phyloP scores from a whole-genome alignment of 2,797 vertebrate genomes.

The Knipowitschia caucasica region DNA sequence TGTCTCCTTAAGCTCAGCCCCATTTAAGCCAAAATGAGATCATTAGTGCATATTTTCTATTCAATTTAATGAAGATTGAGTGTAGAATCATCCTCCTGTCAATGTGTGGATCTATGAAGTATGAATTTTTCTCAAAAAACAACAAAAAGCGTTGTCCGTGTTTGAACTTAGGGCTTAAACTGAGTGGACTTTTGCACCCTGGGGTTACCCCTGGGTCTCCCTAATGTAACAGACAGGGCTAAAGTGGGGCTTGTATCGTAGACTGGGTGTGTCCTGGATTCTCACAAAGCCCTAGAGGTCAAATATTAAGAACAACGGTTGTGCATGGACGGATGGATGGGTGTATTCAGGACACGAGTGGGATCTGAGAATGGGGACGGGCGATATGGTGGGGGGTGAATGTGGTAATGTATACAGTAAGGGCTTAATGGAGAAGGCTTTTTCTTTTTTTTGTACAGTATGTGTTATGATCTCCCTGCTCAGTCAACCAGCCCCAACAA shows the following conservation, averaged over 20 bases:
- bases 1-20: too few relatives aligned
- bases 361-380: conserved; percentile 16
- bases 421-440: conserved; percentile 22
- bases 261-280: conserved; percentile 62
- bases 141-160: neutral
- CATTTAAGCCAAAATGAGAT: too few relatives aligned
- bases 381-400: conserved; percentile 22
- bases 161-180: conserved; percentile 1
- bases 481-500: neutral
- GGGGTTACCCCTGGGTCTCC: conserved; percentile 24
- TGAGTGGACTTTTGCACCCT: conserved; percentile 13
- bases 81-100: too few relatives aligned
- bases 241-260: conserved; percentile 37
- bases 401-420: conserved; percentile 36
- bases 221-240: conserved; percentile 27
- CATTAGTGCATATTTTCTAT: too few relatives aligned
- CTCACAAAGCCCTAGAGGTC: conserved; percentile 59
- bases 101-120: too few relatives aligned
- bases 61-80: too few relatives aligned
- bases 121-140: neutral
- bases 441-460: conserved; percentile 5
- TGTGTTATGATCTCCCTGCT: conserved; percentile 2
- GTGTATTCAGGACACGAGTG: conserved; percentile 36
- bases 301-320: conserved; percentile 48
- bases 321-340: conserved; percentile 34